A percentile compares a stretch with the other conserved stretches of the same genome.
Evolutionary conservation across 1,140 invertebrate genomes (phyloP).

Genomic region (Octopus bimaculoides): DNA sequence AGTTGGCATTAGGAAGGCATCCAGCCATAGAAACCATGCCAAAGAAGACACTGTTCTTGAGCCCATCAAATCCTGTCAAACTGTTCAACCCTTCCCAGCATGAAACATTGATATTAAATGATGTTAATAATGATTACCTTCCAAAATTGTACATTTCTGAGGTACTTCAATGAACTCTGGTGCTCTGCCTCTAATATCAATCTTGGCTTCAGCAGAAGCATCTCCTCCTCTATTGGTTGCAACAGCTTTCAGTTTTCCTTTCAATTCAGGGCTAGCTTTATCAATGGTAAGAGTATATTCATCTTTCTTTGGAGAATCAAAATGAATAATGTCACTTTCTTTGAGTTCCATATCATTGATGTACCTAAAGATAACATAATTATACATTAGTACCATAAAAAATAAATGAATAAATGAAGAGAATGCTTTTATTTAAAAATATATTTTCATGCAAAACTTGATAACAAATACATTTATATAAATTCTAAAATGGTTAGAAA

Average conservation of each 20-base stretch:
- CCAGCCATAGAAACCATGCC: too few species aligned
- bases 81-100: too few species aligned
- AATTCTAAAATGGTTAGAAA: too few species aligned
- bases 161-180: conserved; percentile 50
- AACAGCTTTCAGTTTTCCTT: conserved; percentile 47
- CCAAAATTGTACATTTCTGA: conserved; percentile 54
- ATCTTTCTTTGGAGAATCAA: conserved; percentile 43
- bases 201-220: conserved; percentile 40
- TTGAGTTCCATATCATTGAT: conserved; percentile 50
- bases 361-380: conserved; percentile 31
- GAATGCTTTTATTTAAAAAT: too few species aligned
- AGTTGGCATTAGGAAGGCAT: too few species aligned
- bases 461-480: too few species aligned
- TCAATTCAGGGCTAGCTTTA: conserved; percentile 40
- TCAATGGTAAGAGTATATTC: conserved; percentile 43
- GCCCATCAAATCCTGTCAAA: too few species aligned
- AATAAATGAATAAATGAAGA: too few species aligned
- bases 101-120: too few species aligned
- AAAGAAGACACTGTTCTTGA: too few species aligned
- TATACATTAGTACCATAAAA: too few species aligned
- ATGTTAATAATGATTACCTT: conserved; percentile 35
- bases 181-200: conserved; percentile 49
- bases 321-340: conserved; percentile 41
- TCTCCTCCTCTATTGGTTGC: conserved; percentile 52
- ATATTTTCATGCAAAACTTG: too few species aligned